Percentiles rank a stretch among this genome's conserved stretches.
Conservation (phyloP, 2,113 vertebrate genomes). For the Eublepharis macularius region DNA sequence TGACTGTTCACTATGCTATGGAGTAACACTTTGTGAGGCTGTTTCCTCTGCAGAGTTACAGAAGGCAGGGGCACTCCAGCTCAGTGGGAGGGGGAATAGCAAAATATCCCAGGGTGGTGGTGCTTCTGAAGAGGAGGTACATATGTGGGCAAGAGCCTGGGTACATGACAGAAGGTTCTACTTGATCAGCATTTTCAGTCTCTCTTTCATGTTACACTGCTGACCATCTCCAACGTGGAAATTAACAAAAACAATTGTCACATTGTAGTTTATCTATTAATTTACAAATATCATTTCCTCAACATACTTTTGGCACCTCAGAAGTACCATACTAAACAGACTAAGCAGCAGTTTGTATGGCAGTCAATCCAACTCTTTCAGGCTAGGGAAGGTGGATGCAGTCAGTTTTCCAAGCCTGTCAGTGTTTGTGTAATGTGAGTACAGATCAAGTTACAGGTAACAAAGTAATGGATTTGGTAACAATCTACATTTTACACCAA, state of each 20-base stretch:
- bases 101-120: too few species aligned
- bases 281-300: not conserved
- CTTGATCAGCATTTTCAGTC: too few species aligned
- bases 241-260: not conserved
- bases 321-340: not conserved
- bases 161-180: too few species aligned
- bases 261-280: not conserved
- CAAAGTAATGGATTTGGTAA: not conserved
- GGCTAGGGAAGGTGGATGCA: not conserved
- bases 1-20: too few species aligned
- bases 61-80: too few species aligned
- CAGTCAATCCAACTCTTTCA: not conserved
- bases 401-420: not conserved
- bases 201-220: too few species aligned
- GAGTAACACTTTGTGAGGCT: too few species aligned
- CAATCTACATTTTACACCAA: not conserved
- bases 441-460: not conserved
- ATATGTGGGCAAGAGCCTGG: too few species aligned
- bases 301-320: not conserved
- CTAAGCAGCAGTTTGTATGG: not conserved
- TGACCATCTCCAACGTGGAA: too few species aligned
- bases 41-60: too few species aligned
- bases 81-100: too few species aligned
- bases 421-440: not conserved
- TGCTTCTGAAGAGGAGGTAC: too few species aligned